Percentiles rank a stretch among this genome's conserved stretches.
phyloP scores from a whole-genome alignment of 1,140 invertebrate genomes.

The Ceratina japonica region DNA sequence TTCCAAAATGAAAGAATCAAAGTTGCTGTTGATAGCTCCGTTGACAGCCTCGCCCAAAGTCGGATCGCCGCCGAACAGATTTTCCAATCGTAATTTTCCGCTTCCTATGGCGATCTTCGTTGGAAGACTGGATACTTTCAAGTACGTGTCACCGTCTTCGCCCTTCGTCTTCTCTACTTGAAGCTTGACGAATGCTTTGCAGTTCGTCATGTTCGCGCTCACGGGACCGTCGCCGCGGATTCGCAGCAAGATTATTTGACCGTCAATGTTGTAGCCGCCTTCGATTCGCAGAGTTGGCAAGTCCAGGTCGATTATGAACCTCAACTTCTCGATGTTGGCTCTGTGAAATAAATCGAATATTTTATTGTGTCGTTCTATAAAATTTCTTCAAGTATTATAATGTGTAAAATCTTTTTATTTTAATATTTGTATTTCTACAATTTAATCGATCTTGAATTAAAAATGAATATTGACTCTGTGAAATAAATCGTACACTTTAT shows the following conservation, averaged over 20 bases:
- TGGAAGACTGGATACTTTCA: constrained; percentile 79
- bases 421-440: too few relatives aligned
- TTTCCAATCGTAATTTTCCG: constrained; percentile 81
- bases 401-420: too few relatives aligned
- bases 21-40: constrained; percentile 83
- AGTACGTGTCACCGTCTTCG: constrained; percentile 79
- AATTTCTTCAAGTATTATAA: too few relatives aligned
- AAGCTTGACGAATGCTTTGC: constrained; percentile 79
- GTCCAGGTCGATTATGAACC: constrained; percentile 79
- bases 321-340: constrained; percentile 75
- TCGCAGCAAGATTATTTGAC: constrained; percentile 81
- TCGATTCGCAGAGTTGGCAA: constrained; percentile 81
- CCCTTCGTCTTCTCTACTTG: constrained; percentile 72
- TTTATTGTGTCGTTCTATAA: neutral
- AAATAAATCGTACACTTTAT: neutral
- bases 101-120: constrained; percentile 81
- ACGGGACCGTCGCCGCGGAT: constrained; percentile 82
- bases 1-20: constrained; percentile 81
- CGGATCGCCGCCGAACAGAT: constrained; percentile 83
- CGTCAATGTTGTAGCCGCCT: constrained; percentile 82
- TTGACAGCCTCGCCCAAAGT: constrained; percentile 81
- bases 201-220: constrained; percentile 82
- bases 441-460: too few relatives aligned
- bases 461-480: constrained; percentile 79
- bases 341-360: constrained; percentile 64